Conservation (phyloP, 1,140 invertebrate species). For the Lethrus apterus region DNA sequence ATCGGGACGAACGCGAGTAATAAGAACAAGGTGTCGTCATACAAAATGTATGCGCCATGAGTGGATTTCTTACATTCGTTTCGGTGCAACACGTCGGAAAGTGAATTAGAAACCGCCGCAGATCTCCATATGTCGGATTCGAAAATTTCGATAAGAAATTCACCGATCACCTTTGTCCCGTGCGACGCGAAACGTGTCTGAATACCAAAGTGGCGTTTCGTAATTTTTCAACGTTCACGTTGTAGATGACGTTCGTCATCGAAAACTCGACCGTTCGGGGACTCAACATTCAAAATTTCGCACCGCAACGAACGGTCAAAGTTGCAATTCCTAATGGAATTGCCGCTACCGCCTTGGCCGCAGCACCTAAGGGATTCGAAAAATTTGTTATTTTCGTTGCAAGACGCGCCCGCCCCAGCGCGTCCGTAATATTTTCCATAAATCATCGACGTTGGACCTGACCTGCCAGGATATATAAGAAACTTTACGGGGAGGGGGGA, state of each 20-base stretch:
- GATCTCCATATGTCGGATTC: constrained; percentile 23
- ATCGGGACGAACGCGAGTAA: constrained; percentile 18
- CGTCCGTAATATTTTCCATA: constrained; percentile 36
- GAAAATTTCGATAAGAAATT: constrained; percentile 35
- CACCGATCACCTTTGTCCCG: constrained; percentile 22
- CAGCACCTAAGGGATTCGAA: constrained; percentile 19
- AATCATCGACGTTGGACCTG: constrained; percentile 35
- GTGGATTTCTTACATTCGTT: constrained; percentile 25
- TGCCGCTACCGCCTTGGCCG: constrained; percentile 22
- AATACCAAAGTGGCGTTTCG: constrained; percentile 18
- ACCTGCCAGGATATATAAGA: constrained; percentile 29
- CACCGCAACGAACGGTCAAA: constrained; percentile 24
- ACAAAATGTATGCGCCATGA: constrained; percentile 30
- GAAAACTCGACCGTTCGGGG: constrained; percentile 8
- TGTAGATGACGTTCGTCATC: too few relatives aligned
- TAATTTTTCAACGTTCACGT: too few relatives aligned
- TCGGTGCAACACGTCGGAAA: constrained; percentile 8
- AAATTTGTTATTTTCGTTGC: constrained; percentile 30
- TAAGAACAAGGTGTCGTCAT: constrained; percentile 26
- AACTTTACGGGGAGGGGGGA: constrained; percentile 16
- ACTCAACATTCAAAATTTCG: constrained; percentile 26
- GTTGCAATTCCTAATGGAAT: constrained; percentile 27
- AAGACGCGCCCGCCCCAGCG: constrained; percentile 13
- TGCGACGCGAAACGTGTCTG: constrained; percentile 8
- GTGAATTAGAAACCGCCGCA: constrained; percentile 29